Conservation (phyloP, 64 coral and sea anemone species). For the Acropora tenuis region DNA sequence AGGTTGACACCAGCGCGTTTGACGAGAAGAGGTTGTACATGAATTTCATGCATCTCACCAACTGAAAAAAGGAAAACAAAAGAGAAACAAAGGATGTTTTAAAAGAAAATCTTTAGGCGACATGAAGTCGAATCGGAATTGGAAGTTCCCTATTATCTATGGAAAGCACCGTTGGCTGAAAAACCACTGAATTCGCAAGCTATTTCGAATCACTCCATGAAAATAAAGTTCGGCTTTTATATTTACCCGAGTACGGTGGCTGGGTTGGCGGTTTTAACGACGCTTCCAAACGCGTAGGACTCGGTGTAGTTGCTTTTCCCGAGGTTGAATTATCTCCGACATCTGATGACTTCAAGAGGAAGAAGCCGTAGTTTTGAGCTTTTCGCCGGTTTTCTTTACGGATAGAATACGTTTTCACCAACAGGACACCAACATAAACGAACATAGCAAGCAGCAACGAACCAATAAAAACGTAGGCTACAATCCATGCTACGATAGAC, state of each 20-base stretch:
- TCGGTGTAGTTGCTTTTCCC: conserved; percentile 23
- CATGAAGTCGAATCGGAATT: too few species aligned
- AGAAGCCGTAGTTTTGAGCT: conserved; percentile 24
- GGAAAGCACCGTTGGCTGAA: too few species aligned
- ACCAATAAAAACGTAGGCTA: conserved; percentile 61
- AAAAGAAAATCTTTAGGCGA: too few species aligned
- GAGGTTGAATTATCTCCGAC: background rate
- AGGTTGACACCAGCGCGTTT: conserved; percentile 19
- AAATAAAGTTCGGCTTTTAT: background rate
- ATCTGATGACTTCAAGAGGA: conserved; percentile 17
- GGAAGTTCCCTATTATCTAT: too few species aligned
- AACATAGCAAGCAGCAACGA: conserved; percentile 17
- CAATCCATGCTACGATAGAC: conserved; percentile 45
- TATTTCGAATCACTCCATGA: background rate
- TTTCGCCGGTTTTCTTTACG: conserved; percentile 56
- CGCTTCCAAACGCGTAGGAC: conserved; percentile 62
- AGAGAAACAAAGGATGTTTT: too few species aligned
- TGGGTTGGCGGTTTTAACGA: conserved; percentile 58
- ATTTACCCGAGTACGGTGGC: conserved; percentile 54
- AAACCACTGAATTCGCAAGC: too few species aligned
- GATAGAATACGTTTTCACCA: conserved; percentile 32
- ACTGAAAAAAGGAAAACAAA: conserved; percentile 1
- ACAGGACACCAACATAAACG: conserved; percentile 52
- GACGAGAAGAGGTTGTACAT: conserved; percentile 65
- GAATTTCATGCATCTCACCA: conserved; percentile 60